Evolutionary conservation across 37 sponge, comb jelly and placozoan genomes (phyloP).

Genomic region (Halisarca cf. caerulea): DNA sequence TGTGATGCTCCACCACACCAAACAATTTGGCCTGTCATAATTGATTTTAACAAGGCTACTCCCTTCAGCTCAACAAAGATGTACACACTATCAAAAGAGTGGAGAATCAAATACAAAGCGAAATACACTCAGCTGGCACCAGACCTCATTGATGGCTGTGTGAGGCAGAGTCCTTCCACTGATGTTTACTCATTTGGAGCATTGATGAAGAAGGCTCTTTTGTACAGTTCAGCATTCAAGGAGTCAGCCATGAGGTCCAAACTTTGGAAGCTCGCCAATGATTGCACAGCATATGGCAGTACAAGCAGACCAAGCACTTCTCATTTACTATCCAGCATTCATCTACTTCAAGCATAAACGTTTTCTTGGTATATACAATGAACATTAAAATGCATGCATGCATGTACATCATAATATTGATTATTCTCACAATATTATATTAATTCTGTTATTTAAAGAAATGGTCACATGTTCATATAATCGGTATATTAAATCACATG

Average conservation of each 20-base stretch:
- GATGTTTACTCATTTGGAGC: slow-evolving; percentile 7
- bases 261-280: no score
- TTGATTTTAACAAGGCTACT: neutral
- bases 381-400: no score
- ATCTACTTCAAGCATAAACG: neutral
- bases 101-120: neutral
- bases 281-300: neutral
- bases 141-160: neutral
- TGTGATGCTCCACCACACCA: no score
- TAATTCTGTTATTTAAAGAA: no score
- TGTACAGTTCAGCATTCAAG: no score
- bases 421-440: no score
- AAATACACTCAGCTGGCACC: slow-evolving; percentile 1
- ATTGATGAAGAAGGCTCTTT: neutral
- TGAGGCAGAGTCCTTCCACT: neutral
- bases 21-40: neutral
- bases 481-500: no score
- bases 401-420: no score
- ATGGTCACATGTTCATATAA: no score
- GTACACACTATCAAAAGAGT: neutral
- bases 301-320: neutral
- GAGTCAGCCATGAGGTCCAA: no score
- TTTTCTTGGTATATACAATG: no score
- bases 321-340: neutral
- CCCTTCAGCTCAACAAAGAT: neutral